Evolutionary conservation across 2,113 vertebrate species (phyloP), one percentile per base, ranked within the genome.

Genomic region (Hypocryptadius cinnamomeus): DNA sequence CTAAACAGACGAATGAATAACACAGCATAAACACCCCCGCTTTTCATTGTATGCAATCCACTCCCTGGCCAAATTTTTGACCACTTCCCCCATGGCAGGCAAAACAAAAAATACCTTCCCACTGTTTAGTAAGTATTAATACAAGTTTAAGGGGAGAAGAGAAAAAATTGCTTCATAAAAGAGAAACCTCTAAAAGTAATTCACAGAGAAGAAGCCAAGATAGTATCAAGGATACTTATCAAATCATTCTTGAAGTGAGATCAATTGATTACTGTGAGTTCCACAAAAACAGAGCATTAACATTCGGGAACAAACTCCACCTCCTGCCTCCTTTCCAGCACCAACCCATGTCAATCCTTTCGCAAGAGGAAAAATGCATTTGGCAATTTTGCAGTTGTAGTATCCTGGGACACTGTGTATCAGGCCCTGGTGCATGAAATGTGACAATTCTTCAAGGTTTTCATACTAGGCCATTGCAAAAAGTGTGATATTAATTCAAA

Each of bases 1-100:
- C 54, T 56, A 90, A 92, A 50, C 33, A 79, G 51, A 79, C 21
- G 27, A 95, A 89, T 50, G 31, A 80, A 53, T 42, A 87, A 66
- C 17, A 71, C 21, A 50, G 35, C 1, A 2, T 12, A 78, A 61
- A 79, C 15, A 6, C 1, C 4, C 3, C 3, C 14, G 23, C 8
- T 47, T 93, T 74, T 59, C 31, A 10, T 33, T 61, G 63, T 33
- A 78, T 70, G 50, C 8, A 90, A 11, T 54, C 23, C 15, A 56
- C 22, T 57, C 20, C 13, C 3, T 9, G 63, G 53, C 45, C 33
- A 86, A 80, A 21, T 51, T 78, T 81, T 81, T 69, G 0, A 51
- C 45, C 8, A 8, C 37, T 79, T 60, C 3, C 9, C 27, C 19
- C 22, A 39, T 0, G 59, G 57, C 28, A 66, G 25, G 1, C 15